Evolutionary conservation across 2,797 vertebrate species (phyloP).

Genomic region (Xenopus petersii): DNA sequence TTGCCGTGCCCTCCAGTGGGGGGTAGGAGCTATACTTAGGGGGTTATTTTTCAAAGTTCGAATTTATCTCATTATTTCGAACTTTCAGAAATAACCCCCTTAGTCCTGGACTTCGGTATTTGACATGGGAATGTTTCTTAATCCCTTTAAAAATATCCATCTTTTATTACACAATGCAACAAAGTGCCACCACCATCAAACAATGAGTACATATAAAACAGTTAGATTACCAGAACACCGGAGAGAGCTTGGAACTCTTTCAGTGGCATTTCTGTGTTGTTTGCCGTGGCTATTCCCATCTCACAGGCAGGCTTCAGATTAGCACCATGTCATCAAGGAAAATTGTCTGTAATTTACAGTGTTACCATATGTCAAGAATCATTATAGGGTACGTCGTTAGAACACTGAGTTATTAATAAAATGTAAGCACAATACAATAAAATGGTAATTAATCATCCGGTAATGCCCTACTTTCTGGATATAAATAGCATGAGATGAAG

Average conservation of each 20-base stretch:
- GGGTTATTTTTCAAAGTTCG: too few species aligned
- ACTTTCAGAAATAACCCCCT: too few species aligned
- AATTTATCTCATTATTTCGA: too few species aligned
- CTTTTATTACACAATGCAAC: too few species aligned
- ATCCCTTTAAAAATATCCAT: too few species aligned
- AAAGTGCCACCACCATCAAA: background rate
- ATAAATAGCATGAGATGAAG: background rate
- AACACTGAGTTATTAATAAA: background rate
- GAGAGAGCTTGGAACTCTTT: slow-evolving; percentile 66
- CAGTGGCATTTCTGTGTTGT: slow-evolving; percentile 58
- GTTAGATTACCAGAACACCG: slow-evolving; percentile 62
- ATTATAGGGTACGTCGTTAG: background rate
- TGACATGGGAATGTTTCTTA: too few species aligned
- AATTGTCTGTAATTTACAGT: slow-evolving; percentile 63
- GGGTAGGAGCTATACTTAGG: too few species aligned
- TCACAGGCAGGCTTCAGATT: slow-evolving; percentile 69
- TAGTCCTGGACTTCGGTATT: too few species aligned
- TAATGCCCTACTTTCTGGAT: background rate
- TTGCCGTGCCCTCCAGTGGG: too few species aligned
- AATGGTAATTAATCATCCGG: background rate
- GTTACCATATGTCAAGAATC: background rate
- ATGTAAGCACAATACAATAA: background rate
- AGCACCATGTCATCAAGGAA: slow-evolving; percentile 67
- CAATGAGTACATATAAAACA: background rate
- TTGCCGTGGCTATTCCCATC: slow-evolving; percentile 71